Percentiles rank a stretch among this genome's conserved stretches.
phyloP scores from a whole-genome alignment of 2,888 invertebrate species.

The Coelogynopora nodosa region DNA sequence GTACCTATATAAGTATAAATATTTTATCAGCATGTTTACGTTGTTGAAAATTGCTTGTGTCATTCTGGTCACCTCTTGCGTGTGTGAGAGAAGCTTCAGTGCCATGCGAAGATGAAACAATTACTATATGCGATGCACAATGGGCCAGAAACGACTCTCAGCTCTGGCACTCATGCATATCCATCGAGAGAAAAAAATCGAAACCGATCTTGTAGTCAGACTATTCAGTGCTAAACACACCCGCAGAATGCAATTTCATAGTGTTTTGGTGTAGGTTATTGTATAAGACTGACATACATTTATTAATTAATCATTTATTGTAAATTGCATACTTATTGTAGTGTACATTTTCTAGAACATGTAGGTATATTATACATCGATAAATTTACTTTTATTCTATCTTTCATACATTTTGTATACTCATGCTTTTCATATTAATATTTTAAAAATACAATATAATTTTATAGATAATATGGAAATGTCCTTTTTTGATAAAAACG shows the following conservation, averaged over 20 bases:
- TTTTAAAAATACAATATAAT: neutral
- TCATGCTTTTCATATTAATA: constrained; percentile 19
- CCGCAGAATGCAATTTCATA: constrained; percentile 13
- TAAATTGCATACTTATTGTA: constrained; percentile 24
- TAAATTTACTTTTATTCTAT: constrained; percentile 15
- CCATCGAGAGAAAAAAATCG: constrained; percentile 40
- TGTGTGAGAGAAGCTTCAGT: constrained; percentile 41
- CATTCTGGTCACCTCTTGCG: neutral
- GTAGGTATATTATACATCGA: neutral
- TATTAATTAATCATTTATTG: neutral
- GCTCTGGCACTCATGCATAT: constrained; percentile 39
- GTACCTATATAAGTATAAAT: too few relatives aligned
- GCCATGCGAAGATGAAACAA: constrained; percentile 26
- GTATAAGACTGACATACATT: constrained; percentile 26
- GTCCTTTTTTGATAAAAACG: neutral
- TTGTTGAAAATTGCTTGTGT: constrained; percentile 34
- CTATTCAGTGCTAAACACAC: constrained; percentile 25
- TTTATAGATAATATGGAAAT: constrained; percentile 25
- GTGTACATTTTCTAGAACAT: constrained; percentile 11
- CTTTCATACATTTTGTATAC: constrained; percentile 1
- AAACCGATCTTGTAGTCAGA: constrained; percentile 37
- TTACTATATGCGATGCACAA: constrained; percentile 35
- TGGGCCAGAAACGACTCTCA: constrained; percentile 39
- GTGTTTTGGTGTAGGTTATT: constrained; percentile 17
- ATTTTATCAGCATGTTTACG: constrained; percentile 25